These are phyloP conservation scores for Geotria australis DNA, from an alignment of 2,797 vertebrate species.

Conservation along the genomic window DNA sequence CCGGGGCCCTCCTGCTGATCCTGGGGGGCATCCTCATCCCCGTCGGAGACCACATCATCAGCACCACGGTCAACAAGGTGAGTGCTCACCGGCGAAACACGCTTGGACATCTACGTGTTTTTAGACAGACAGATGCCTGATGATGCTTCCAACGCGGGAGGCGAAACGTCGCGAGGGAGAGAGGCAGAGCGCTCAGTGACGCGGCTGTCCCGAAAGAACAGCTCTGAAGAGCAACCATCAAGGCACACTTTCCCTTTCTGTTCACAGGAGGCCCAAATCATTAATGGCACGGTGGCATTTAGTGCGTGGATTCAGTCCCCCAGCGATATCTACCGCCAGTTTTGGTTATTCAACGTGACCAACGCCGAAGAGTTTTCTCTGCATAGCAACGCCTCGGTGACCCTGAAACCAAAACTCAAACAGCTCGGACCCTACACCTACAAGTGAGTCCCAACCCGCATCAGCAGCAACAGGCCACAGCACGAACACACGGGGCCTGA, in stretches of 20 bases:
- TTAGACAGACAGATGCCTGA: too few relatives aligned
- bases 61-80: constrained; percentile 36
- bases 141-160: too few relatives aligned
- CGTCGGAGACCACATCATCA: constrained; percentile 26
- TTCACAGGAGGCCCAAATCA: constrained; percentile 35
- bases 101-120: too few relatives aligned
- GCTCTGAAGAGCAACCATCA: too few relatives aligned
- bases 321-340: constrained; percentile 33
- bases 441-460: constrained; percentile 10
- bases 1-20: constrained; percentile 27
- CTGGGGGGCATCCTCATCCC: constrained; percentile 50
- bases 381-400: constrained; percentile 6
- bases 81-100: too few relatives aligned
- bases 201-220: too few relatives aligned
- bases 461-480: too few relatives aligned
- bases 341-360: constrained; percentile 52
- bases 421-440: constrained; percentile 78
- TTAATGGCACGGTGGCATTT: constrained; percentile 39
- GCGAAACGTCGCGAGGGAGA: too few relatives aligned
- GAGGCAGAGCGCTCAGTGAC: too few relatives aligned
- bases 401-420: constrained; percentile 15
- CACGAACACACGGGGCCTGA: too few relatives aligned
- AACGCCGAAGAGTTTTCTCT: constrained; percentile 26
- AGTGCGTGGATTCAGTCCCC: constrained; percentile 38
- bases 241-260: not conserved